These are phyloP conservation scores for Neoniphon sammara DNA, from an alignment of 2,797 vertebrate genomes.

Conservation along the genomic window DNA sequence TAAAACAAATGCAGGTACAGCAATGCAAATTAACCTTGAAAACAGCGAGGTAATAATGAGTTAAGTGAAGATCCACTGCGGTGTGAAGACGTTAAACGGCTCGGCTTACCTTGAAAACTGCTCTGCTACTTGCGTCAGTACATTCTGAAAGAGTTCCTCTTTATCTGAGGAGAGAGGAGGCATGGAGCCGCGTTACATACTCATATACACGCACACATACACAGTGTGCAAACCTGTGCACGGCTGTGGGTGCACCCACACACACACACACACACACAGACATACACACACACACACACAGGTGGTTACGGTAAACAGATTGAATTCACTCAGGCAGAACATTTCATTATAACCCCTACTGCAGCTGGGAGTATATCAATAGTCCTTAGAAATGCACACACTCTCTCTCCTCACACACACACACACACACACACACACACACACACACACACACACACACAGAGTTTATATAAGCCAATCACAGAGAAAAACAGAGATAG, in stretches of 20 bases:
- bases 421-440: background rate
- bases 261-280: slow-evolving; percentile 13
- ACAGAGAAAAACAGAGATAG: slow-evolving; percentile 6
- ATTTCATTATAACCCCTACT: slow-evolving; percentile 14
- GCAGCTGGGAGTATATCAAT: background rate
- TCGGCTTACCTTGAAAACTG: slow-evolving; percentile 91
- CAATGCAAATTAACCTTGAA: background rate
- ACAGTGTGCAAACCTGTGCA: slow-evolving; percentile 1
- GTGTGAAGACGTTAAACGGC: background rate
- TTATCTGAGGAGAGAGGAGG: slow-evolving; percentile 83
- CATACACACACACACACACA: slow-evolving; percentile 23
- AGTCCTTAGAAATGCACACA: slow-evolving; percentile 4
- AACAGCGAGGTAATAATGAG: background rate
- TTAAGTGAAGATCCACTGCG: background rate
- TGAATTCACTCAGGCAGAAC: slow-evolving; percentile 13
- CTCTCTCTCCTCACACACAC: too few relatives aligned
- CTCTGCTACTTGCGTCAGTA: slow-evolving; percentile 89
- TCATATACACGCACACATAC: slow-evolving; percentile 24
- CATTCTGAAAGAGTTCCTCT: slow-evolving; percentile 92
- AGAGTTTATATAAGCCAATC: slow-evolving; percentile 34
- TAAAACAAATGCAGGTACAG: too few relatives aligned
- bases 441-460: slow-evolving; percentile 9
- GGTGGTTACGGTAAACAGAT: background rate
- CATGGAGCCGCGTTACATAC: slow-evolving; percentile 29
- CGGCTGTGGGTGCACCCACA: background rate